A percentile compares a stretch with the other conserved stretches of the same genome.
phyloP scores from a whole-genome alignment of 2,888 invertebrate species.

The Pammene fasciana region DNA sequence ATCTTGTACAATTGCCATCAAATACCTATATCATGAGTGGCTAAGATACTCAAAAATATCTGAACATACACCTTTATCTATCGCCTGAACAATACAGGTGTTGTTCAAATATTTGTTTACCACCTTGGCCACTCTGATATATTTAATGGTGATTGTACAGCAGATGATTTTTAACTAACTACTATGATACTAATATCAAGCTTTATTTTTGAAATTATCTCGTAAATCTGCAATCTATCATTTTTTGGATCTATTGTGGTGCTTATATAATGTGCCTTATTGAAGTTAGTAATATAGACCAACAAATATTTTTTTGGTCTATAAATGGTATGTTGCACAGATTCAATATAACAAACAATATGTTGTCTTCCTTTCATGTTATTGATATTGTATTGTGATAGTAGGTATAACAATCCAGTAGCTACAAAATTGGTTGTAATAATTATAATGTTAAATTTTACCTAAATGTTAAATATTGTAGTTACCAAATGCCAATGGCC shows the following conservation, averaged over 20 bases:
- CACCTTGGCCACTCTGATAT: too few relatives aligned
- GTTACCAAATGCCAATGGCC: slow-evolving; percentile 32
- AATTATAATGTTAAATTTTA: slow-evolving; percentile 24
- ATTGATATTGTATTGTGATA: slow-evolving; percentile 38
- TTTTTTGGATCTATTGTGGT: slow-evolving; percentile 45
- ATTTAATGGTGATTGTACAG: too few relatives aligned
- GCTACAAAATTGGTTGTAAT: slow-evolving; percentile 26
- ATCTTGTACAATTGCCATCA: too few relatives aligned
- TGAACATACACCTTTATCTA: too few relatives aligned
- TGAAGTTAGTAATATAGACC: slow-evolving; percentile 43
- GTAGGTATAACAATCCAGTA: slow-evolving; percentile 27
- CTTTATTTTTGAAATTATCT: not conserved
- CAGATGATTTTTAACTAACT: not conserved
- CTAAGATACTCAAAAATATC: too few relatives aligned
- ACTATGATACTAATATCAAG: not conserved
- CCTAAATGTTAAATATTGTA: slow-evolving; percentile 28
- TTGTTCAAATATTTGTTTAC: too few relatives aligned
- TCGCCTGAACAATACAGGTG: too few relatives aligned
- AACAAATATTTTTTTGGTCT: not conserved
- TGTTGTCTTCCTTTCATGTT: slow-evolving; percentile 37
- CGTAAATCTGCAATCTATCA: not conserved
- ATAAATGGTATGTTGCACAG: slow-evolving; percentile 15
- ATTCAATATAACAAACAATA: slow-evolving; percentile 6
- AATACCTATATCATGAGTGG: too few relatives aligned
- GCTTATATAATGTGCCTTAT: slow-evolving; percentile 59